Base-by-base conservation (phyloP, 1,140 invertebrate genomes). In the Drosophila hydei region DNA sequence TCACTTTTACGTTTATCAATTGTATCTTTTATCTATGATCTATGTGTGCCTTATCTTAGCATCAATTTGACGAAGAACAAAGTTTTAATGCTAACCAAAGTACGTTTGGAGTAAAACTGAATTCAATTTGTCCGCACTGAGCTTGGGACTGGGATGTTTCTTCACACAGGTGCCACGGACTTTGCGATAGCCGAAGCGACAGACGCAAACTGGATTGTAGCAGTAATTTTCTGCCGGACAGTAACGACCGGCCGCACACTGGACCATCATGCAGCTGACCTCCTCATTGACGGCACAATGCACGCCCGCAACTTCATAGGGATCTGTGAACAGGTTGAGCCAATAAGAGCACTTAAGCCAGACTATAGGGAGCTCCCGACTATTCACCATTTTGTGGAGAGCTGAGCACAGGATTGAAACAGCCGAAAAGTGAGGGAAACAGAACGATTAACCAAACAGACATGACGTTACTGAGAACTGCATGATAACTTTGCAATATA, bases 131-230 rank as follows among this genome's bases (percentile, higher is more conserved):
- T 25, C 54, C 2, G 45, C 27, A 14, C n/a, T 14, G 25, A 30
- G 14, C 30, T 51, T 48, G n/a, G 12, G 9, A 1, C 12, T 47
- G 2, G 7, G 4, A 14, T 68, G 63, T 27, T 87, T 85, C 5
- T 30, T 25, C 6, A 74, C 21, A 52, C 80, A 85, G 2, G 7
- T 11, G 0, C 62, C 70, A 0, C 50, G 25, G 8, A 33, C 12
- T 2, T 48, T 56, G 3, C 77, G 77, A 55, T 71, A 85, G 6
- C 74, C 70, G 14, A 45, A 21, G 0, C 77, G 80, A 19, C 80
- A 85, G 21, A 85, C 69, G 11, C 77, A 85, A 27, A 71, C 54
- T 0, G 80, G 80, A 65, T 85, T 62, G 19, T 69, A 85, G 33
- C 80, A 85, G 30, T 27, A 85, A 6, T 61, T 51, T 11, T 47